Conservation (phyloP, 2,797 vertebrate genomes). For the Ceryle rudis region DNA sequence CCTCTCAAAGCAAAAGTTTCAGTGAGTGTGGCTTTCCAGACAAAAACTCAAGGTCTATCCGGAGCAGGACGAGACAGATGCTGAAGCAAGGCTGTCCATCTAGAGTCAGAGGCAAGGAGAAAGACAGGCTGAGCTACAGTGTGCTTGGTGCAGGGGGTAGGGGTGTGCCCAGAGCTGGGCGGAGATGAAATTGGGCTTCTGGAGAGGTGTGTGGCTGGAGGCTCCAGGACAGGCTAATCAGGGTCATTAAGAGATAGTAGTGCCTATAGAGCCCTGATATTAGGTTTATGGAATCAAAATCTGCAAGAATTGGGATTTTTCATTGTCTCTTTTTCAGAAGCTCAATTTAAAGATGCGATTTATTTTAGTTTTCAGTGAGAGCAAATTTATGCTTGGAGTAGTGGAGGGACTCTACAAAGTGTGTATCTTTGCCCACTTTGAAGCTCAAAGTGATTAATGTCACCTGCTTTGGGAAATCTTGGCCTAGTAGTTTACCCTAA, state of each 20-base stretch:
- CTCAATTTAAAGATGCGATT: background rate
- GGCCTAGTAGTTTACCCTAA: background rate
- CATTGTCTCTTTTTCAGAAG: background rate
- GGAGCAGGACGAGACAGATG: background rate
- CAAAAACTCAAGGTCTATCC: background rate
- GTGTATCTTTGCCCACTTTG: background rate
- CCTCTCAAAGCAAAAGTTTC: background rate
- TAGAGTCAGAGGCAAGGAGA: background rate
- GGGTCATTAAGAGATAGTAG: background rate
- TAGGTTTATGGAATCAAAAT: background rate
- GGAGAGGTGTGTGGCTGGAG: background rate
- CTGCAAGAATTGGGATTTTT: background rate
- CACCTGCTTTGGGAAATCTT: background rate
- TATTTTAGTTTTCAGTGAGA: background rate
- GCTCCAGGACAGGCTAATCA: background rate
- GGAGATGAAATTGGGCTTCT: background rate
- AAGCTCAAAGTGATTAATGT: background rate
- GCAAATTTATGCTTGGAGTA: background rate
- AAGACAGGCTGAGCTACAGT: accelerated
- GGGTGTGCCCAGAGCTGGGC: accelerated
- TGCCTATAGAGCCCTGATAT: background rate
- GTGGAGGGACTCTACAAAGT: background rate
- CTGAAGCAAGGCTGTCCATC: background rate
- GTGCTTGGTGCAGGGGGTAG: accelerated
- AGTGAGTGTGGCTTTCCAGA: background rate